phyloP scores from a whole-genome alignment of 2,113 vertebrate species.

The Mystacornis crossleyi region DNA sequence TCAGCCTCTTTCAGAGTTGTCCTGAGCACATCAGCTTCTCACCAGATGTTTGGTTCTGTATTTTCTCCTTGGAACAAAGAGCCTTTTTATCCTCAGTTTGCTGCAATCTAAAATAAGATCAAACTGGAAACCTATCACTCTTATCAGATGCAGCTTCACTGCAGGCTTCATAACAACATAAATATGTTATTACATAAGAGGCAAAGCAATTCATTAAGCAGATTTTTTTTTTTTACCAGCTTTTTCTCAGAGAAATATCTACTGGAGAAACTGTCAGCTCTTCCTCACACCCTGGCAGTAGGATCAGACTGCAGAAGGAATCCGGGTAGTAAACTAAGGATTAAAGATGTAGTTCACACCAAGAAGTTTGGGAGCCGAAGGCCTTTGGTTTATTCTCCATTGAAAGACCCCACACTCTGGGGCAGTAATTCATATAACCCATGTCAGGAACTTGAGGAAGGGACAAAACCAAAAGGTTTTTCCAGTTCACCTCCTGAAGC shows the following conservation, averaged over 20 bases:
- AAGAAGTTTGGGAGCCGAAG: background rate
- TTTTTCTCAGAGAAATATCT: background rate
- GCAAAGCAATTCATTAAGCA: slow-evolving; percentile 13
- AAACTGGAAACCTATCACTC: slow-evolving; percentile 29
- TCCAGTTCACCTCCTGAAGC: background rate
- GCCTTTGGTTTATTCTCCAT: background rate
- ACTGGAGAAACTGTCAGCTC: background rate
- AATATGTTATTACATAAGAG: background rate
- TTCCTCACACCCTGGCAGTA: background rate
- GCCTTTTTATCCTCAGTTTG: slow-evolving; percentile 13
- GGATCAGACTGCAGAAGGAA: background rate
- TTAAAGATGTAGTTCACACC: background rate
- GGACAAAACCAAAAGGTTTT: background rate
- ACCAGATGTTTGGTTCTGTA: background rate
- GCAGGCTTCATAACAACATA: background rate
- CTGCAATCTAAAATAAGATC: slow-evolving; percentile 35
- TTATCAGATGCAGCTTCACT: background rate
- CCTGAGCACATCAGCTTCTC: slow-evolving; percentile 32
- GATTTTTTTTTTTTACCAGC: background rate
- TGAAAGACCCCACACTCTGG: background rate
- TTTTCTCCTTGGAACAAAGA: background rate
- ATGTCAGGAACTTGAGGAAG: background rate
- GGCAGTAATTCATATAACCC: background rate
- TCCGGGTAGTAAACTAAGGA: background rate
- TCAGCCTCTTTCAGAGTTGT: slow-evolving; percentile 2